Conservation (phyloP, 2,797 vertebrate genomes). For the Triplophysa yarkandensis region DNA sequence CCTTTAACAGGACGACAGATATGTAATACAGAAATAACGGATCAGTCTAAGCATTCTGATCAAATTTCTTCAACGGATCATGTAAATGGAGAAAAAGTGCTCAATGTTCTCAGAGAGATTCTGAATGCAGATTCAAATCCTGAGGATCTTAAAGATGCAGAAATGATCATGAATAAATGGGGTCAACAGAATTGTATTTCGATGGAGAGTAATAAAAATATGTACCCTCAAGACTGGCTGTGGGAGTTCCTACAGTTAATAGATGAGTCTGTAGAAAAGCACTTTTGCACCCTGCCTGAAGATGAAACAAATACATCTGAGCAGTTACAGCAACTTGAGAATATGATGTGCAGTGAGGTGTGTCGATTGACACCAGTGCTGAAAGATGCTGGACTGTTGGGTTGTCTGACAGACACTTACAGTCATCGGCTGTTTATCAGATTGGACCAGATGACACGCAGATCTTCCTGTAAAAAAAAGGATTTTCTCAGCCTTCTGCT, state of each 20-base stretch:
- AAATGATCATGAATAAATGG: constrained; percentile 12
- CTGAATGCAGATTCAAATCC: background rate
- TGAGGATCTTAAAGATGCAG: constrained; percentile 1
- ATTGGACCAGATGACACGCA: constrained; percentile 55
- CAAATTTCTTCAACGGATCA: no score
- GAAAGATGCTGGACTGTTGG: constrained; percentile 11
- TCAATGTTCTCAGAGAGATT: constrained; percentile 9
- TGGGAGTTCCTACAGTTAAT: background rate
- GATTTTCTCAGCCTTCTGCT: constrained; percentile 47
- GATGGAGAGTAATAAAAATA: background rate
- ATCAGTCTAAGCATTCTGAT: background rate
- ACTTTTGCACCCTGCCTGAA: constrained; percentile 53
- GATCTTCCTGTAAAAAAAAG: constrained; percentile 24
- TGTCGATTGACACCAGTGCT: constrained; percentile 31
- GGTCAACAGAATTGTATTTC: constrained; percentile 7
- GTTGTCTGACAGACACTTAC: constrained; percentile 48
- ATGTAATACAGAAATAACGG: background rate
- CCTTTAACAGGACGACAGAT: background rate
- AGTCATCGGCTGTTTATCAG: constrained; percentile 36
- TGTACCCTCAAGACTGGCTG: background rate
- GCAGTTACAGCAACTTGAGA: constrained; percentile 22
- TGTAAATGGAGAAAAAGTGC: rapidly evolving
- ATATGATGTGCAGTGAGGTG: constrained; percentile 7
- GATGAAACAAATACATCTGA: background rate
- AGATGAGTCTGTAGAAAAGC: constrained; percentile 32